Evolutionary conservation across 2,888 invertebrate genomes (phyloP), one percentile per base, ranked within the genome.

Genomic region (Rotaria macrura): DNA sequence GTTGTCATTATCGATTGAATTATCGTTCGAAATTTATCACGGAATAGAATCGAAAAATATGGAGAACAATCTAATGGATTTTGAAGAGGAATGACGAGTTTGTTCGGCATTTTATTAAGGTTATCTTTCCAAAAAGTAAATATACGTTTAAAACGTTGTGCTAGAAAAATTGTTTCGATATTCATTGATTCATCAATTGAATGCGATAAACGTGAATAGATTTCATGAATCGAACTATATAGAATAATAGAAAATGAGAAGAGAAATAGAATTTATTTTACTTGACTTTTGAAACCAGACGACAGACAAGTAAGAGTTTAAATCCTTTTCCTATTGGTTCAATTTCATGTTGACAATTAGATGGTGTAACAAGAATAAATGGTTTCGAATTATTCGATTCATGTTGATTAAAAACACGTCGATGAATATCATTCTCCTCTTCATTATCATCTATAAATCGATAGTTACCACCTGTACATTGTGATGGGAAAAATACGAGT

Each of bases 321-420:
- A 65, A 65, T 34, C 65, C 65, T 38, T 65, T 65, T 65, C 20
- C 65, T 7, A 65, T 65, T 20, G 65, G 65, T 34, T 65, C 34
- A 65, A 65, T 65, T 65, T 65, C 65, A 65, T 65, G 65, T 65
- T 65, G 65, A 34, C 65, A 65, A 65, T 65, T 34, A 65, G 65
- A 34, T 65, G 65, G 65, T 34, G 38, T 2, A 34, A 65, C 29
- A 29, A 65, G 65, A 65, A 65, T 34, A 34, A 6, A 65, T 6
- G 65, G 20, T 20, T 65, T 65, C 5, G 65, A 65, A 29, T 65
- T 65, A 34, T 34, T 17, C 38, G 34, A 34, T 38, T 65, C 65
- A 20, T 65, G 34, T 65, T 65, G 65, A 65, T 65, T 65, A 29
- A 65, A 65, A 34, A 34, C 3, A 34, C 38, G 34, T 65, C 65